Conservation (phyloP, 2,888 invertebrate species). For the Esperia sulphurella region DNA sequence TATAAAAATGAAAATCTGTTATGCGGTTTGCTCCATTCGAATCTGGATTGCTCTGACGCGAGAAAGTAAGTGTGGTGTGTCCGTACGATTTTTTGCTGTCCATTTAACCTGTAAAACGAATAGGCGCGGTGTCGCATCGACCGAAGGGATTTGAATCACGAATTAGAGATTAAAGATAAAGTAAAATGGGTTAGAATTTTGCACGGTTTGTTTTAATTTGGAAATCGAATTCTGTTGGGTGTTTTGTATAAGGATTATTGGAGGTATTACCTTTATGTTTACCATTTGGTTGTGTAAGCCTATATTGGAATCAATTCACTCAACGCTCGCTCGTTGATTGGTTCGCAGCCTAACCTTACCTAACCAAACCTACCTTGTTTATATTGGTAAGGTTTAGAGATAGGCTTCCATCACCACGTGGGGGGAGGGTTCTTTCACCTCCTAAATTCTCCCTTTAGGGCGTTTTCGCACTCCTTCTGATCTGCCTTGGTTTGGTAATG, state of each 20-base stretch:
- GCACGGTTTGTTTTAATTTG: conserved; percentile 1
- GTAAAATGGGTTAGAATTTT: conserved; percentile 39
- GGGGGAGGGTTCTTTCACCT: too few relatives aligned
- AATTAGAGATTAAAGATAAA: conserved; percentile 59
- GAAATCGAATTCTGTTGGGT: neutral
- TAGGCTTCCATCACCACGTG: too few relatives aligned
- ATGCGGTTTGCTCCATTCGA: too few relatives aligned
- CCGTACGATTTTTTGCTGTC: conserved; percentile 39
- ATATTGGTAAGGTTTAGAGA: neutral
- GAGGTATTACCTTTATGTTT: neutral
- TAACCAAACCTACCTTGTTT: neutral
- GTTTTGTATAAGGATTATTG: neutral
- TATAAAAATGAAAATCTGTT: too few relatives aligned
- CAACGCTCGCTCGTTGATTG: neutral
- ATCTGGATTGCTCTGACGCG: neutral
- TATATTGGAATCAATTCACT: neutral
- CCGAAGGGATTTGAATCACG: conserved; percentile 45
- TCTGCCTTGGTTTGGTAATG: too few relatives aligned
- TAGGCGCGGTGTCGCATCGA: conserved; percentile 52
- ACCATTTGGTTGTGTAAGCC: neutral
- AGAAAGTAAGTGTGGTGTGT: neutral
- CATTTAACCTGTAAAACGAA: conserved; percentile 42
- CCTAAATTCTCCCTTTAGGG: neutral
- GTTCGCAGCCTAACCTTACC: neutral
- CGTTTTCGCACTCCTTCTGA: too few relatives aligned